Percentiles rank a stretch among this genome's conserved stretches.
These are phyloP conservation scores for Acanthornis magna DNA, from an alignment of 2,797 vertebrate genomes.

Conservation along the genomic window DNA sequence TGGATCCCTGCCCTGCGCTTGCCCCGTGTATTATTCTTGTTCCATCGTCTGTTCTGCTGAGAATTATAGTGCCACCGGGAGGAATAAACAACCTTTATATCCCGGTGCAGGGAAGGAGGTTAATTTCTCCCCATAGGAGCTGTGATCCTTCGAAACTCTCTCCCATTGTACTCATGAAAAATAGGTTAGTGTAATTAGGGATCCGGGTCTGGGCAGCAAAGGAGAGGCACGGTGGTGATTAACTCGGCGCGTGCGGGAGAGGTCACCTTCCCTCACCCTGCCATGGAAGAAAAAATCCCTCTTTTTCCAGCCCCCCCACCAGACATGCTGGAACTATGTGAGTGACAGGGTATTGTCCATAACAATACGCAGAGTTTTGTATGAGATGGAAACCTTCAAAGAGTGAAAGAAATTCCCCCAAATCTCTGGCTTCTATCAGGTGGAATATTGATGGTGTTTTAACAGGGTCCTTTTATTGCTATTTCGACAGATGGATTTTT, in stretches of 20 bases:
- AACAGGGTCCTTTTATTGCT: background rate
- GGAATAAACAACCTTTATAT: background rate
- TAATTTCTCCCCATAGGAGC: background rate
- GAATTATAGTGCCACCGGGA: background rate
- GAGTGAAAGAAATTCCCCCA: background rate
- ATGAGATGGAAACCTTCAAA: background rate
- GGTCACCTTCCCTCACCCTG: background rate
- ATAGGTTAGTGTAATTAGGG: background rate
- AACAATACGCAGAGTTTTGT: background rate
- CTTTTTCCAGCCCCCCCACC: background rate
- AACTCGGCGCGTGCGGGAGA: background rate
- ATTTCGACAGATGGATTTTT: background rate
- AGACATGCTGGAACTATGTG: background rate
- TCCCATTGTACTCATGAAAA: background rate
- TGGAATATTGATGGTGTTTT: conserved; percentile 16
- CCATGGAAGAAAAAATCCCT: background rate
- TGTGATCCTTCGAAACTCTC: background rate
- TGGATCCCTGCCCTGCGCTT: background rate
- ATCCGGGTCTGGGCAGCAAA: background rate
- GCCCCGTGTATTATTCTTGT: rapidly evolving
- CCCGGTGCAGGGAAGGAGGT: background rate
- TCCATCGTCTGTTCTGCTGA: background rate
- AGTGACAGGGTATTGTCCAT: background rate
- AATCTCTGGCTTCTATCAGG: background rate
- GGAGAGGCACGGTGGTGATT: background rate